phyloP scores from a whole-genome alignment of 2,797 vertebrate species.

The Pangasius larnaudii region DNA sequence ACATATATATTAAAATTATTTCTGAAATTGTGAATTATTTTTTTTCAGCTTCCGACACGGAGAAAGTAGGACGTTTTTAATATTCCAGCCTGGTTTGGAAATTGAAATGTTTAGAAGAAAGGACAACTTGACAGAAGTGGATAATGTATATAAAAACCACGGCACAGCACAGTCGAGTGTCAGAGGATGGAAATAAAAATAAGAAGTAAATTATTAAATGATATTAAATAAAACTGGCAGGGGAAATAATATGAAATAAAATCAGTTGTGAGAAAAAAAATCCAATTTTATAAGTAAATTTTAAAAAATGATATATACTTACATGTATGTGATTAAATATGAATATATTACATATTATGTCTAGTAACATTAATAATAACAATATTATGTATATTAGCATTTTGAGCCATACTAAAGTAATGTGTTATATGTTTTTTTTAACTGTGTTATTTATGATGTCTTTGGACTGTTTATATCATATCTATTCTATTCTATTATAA shows the following conservation, averaged over 20 bases:
- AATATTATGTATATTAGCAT: background rate
- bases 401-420: background rate
- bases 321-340: background rate
- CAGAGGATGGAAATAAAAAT: background rate
- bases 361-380: background rate
- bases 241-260: background rate
- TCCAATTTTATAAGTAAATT: background rate
- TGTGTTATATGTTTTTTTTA: background rate
- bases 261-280: background rate
- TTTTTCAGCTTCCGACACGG: too few relatives aligned
- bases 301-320: background rate
- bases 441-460: background rate
- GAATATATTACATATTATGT: background rate
- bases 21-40: too few relatives aligned
- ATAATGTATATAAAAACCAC: too few relatives aligned
- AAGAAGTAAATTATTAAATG: background rate
- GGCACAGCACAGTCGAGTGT: too few relatives aligned
- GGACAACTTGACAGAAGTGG: too few relatives aligned
- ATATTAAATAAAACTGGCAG: background rate
- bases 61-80: too few relatives aligned
- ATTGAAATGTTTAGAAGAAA: too few relatives aligned
- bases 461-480: background rate
- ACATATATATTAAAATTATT: too few relatives aligned
- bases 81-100: too few relatives aligned
- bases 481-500: background rate